Percentiles rank a stretch among this genome's conserved stretches.
Conservation (phyloP, 2,797 vertebrate genomes). For the Jordanella pulchra region DNA sequence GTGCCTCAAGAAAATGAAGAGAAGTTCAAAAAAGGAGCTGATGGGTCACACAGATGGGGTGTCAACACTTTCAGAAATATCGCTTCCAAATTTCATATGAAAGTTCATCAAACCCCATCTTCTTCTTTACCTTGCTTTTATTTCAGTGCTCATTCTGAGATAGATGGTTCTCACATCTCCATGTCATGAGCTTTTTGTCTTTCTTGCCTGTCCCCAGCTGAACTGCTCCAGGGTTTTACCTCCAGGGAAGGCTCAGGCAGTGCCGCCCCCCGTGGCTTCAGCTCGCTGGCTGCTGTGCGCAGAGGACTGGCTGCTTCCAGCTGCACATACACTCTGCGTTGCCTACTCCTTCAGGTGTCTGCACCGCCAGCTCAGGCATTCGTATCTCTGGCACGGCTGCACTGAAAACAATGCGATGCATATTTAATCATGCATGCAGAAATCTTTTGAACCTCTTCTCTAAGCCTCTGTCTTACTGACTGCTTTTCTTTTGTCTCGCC, state of each 20-base stretch:
- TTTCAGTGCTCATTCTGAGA: slow-evolving; percentile 13
- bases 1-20: slow-evolving; percentile 5
- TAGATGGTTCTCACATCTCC: slow-evolving; percentile 11
- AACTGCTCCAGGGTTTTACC: slow-evolving; percentile 72
- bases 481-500: slow-evolving; percentile 50
- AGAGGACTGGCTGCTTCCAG: slow-evolving; percentile 75
- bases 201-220: slow-evolving; percentile 55
- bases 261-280: slow-evolving; percentile 34
- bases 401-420: slow-evolving; percentile 62
- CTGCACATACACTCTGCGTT: slow-evolving; percentile 62
- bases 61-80: slow-evolving; percentile 14
- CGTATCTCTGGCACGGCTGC: slow-evolving; percentile 37
- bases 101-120: slow-evolving; percentile 22
- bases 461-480: slow-evolving; percentile 34
- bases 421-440: slow-evolving; percentile 69
- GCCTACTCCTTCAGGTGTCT: slow-evolving; percentile 81
- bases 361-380: slow-evolving; percentile 44
- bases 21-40: neutral
- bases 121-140: slow-evolving; percentile 26
- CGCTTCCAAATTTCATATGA: slow-evolving; percentile 17
- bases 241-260: slow-evolving; percentile 56
- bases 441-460: slow-evolving; percentile 50
- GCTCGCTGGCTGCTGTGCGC: slow-evolving; percentile 75
- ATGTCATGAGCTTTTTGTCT: slow-evolving; percentile 27
- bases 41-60: neutral